phyloP scores from a whole-genome alignment of 2,888 invertebrate species.

The Dorcus parallelipipedus region DNA sequence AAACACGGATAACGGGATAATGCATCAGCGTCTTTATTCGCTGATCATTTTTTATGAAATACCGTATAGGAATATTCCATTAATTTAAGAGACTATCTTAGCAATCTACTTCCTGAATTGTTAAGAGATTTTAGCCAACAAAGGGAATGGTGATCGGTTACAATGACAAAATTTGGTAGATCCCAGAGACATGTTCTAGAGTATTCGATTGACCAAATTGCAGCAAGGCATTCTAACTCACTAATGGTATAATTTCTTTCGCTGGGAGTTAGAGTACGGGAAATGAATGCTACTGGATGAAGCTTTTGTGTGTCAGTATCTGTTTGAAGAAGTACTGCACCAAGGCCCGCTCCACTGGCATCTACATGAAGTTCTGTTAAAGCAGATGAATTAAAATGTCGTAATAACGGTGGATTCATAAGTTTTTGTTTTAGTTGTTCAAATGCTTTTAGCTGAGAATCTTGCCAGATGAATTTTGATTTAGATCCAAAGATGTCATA shows the following conservation, averaged over 20 bases:
- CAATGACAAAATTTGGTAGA: constrained; percentile 2
- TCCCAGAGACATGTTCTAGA: constrained; percentile 10
- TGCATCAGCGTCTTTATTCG: constrained; percentile 12
- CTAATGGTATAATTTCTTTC: constrained; percentile 41
- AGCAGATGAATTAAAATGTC: constrained; percentile 27
- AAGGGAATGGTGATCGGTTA: constrained; percentile 13
- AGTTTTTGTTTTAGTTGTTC: constrained; percentile 27
- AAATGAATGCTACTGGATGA: constrained; percentile 11
- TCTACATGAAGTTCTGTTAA: constrained; percentile 34
- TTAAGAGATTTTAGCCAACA: constrained; percentile 11
- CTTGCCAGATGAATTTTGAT: constrained; percentile 9
- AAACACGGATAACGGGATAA: neutral
- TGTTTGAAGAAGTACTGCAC: constrained; percentile 34
- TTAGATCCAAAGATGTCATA: constrained; percentile 10
- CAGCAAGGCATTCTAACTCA: constrained; percentile 39
- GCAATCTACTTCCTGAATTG: constrained; percentile 12
- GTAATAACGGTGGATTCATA: constrained; percentile 22
- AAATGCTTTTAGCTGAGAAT: constrained; percentile 16
- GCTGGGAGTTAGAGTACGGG: constrained; percentile 9
- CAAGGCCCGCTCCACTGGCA: constrained; percentile 36
- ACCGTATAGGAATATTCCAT: constrained; percentile 20
- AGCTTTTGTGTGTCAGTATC: neutral
- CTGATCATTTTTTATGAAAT: constrained; percentile 13
- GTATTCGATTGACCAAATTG: constrained; percentile 28
- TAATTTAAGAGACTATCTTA: constrained; percentile 18